These are phyloP conservation scores for Amiota communis DNA, from an alignment of 2,888 invertebrate genomes.

Conservation along the genomic window DNA sequence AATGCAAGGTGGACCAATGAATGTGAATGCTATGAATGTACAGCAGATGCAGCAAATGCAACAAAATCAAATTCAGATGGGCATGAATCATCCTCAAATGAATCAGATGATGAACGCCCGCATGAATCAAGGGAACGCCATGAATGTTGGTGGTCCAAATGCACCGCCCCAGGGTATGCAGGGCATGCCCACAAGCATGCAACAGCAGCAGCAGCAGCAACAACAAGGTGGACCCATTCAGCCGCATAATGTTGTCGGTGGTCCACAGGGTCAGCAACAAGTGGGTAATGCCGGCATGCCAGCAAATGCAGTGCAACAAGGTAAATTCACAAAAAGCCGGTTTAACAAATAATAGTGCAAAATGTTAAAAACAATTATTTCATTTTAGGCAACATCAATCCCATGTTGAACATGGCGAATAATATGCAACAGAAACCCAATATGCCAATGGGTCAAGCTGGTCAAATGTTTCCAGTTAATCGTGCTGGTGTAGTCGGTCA, in stretches of 20 bases:
- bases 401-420: slow-evolving; percentile 68
- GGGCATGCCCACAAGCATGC: slow-evolving; percentile 71
- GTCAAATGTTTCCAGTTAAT: slow-evolving; percentile 74
- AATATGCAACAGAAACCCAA: slow-evolving; percentile 70
- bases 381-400: slow-evolving; percentile 61
- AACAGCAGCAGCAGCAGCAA: slow-evolving; percentile 75
- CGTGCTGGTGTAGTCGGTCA: slow-evolving; percentile 77
- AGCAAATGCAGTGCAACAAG: slow-evolving; percentile 63
- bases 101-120: slow-evolving; percentile 73
- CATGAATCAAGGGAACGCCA: slow-evolving; percentile 74
- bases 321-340: slow-evolving; percentile 37
- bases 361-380: background rate
- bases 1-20: slow-evolving; percentile 60
- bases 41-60: slow-evolving; percentile 67
- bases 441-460: slow-evolving; percentile 72
- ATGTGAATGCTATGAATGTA: slow-evolving; percentile 64
- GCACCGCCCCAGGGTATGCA: slow-evolving; percentile 66
- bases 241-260: slow-evolving; percentile 62
- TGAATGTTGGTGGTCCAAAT: slow-evolving; percentile 64
- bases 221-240: slow-evolving; percentile 70
- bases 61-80: slow-evolving; percentile 69
- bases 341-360: background rate
- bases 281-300: slow-evolving; percentile 60
- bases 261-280: slow-evolving; percentile 60
- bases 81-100: slow-evolving; percentile 67